These are phyloP conservation scores for Drosophila limbata DNA, from an alignment of 2,888 invertebrate species.

Conservation along the genomic window DNA sequence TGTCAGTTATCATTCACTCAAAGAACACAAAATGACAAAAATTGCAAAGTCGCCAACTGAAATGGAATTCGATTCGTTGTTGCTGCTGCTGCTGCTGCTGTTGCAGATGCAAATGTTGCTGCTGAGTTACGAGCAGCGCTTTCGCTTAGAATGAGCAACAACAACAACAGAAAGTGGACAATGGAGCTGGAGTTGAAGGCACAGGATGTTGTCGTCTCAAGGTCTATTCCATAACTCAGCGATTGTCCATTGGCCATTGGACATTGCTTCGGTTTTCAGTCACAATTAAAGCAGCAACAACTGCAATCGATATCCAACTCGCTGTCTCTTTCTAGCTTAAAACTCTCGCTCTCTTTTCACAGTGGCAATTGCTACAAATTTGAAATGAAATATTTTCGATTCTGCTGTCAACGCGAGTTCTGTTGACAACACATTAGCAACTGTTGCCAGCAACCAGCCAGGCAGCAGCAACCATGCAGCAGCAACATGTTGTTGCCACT, in stretches of 20 bases:
- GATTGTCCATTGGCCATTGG: constrained; percentile 13
- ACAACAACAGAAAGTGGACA: constrained; percentile 35
- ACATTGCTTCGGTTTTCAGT: constrained; percentile 24
- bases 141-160: constrained; percentile 43
- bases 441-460: constrained; percentile 56
- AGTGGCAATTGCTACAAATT: constrained; percentile 60
- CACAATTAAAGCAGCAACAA: constrained; percentile 31
- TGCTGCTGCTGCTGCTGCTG: constrained; percentile 19
- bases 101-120: constrained; percentile 63
- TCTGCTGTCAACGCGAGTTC: constrained; percentile 79
- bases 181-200: constrained; percentile 15
- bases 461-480: constrained; percentile 48
- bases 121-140: constrained; percentile 57
- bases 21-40: constrained; percentile 64
- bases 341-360: not conserved
- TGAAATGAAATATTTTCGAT: constrained; percentile 82
- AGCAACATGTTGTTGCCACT: constrained; percentile 70
- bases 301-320: constrained; percentile 8
- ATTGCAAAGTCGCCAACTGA: constrained; percentile 55
- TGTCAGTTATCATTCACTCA: constrained; percentile 83
- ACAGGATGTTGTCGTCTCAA: constrained; percentile 59
- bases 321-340: not conserved
- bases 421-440: constrained; percentile 80
- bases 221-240: constrained; percentile 60
- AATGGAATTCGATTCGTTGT: constrained; percentile 47